phyloP scores from a whole-genome alignment of 2,113 vertebrate genomes.

The Syngnathoides biaculeatus region DNA sequence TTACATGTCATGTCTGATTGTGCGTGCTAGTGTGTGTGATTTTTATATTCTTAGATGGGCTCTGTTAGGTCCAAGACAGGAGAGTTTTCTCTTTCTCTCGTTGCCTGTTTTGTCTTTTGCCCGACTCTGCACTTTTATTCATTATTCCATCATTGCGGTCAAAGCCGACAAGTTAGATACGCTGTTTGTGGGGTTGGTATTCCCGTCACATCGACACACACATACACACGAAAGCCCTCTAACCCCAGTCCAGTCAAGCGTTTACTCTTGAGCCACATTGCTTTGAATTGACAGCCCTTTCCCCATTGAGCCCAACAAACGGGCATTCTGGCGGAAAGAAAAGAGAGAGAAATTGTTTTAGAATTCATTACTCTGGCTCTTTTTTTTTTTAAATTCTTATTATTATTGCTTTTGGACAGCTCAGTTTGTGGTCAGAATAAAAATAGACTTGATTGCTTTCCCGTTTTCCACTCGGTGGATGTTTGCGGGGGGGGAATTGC shows the following conservation, averaged over 20 bases:
- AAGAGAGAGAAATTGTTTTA: slow-evolving; percentile 23
- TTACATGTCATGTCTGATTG: slow-evolving; percentile 30
- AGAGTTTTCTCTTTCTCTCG: neutral
- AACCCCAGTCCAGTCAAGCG: slow-evolving; percentile 51
- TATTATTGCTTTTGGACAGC: slow-evolving; percentile 21
- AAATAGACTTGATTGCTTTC: slow-evolving; percentile 49
- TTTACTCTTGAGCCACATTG: slow-evolving; percentile 58
- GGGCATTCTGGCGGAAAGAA: slow-evolving; percentile 31
- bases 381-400: slow-evolving; percentile 50
- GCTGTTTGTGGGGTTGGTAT: slow-evolving; percentile 44
- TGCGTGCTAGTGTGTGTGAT: slow-evolving; percentile 20
- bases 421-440: slow-evolving; percentile 39
- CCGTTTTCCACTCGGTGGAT: slow-evolving; percentile 69
- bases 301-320: slow-evolving; percentile 31
- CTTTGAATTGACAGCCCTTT: slow-evolving; percentile 59
- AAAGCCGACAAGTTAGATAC: slow-evolving; percentile 51
- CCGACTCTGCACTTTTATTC: slow-evolving; percentile 20
- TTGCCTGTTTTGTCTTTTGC: neutral
- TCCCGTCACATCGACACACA: slow-evolving; percentile 43
- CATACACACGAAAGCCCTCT: slow-evolving; percentile 32
- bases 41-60: neutral
- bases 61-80: neutral
- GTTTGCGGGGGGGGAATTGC: too few relatives aligned
- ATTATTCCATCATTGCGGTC: slow-evolving; percentile 16
- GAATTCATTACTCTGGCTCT: slow-evolving; percentile 22